phyloP scores from a whole-genome alignment of 1,140 invertebrate genomes.

The Leptestheria dahalacensis region DNA sequence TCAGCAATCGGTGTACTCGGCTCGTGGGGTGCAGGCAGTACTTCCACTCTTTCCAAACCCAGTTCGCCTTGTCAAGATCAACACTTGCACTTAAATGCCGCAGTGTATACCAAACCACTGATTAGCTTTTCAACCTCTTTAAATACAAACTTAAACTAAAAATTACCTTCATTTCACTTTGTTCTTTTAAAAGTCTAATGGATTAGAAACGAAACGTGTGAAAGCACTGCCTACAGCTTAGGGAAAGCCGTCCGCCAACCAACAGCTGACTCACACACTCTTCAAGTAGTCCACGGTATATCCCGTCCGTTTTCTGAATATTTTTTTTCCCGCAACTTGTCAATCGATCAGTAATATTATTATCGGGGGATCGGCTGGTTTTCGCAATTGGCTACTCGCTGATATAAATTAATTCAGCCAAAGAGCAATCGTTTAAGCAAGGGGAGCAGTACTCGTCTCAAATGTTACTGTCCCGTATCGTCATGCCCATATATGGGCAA shows the following conservation, averaged over 20 bases:
- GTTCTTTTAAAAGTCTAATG: no score
- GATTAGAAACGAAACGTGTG: no score
- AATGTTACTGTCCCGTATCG: not conserved
- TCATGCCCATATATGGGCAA: not conserved
- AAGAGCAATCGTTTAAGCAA: not conserved
- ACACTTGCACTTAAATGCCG: no score
- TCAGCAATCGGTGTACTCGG: not conserved
- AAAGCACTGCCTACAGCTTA: not conserved
- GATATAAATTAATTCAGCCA: not conserved
- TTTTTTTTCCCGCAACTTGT: not conserved
- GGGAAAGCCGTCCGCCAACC: not conserved
- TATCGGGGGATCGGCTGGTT: not conserved
- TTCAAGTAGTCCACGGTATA: not conserved
- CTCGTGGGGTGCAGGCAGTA: no score
- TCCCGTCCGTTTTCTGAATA: not conserved
- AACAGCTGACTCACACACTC: not conserved
- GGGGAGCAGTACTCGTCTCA: not conserved
- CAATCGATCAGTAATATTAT: not conserved
- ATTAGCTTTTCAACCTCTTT: no score
- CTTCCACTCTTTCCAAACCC: no score
- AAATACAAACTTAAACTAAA: no score
- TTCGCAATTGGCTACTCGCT: not conserved
- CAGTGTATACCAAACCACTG: no score
- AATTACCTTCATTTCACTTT: no score
- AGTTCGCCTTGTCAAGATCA: no score